Conservation (phyloP, 2,113 vertebrate genomes). For the Tragelaphus buxtoni region DNA sequence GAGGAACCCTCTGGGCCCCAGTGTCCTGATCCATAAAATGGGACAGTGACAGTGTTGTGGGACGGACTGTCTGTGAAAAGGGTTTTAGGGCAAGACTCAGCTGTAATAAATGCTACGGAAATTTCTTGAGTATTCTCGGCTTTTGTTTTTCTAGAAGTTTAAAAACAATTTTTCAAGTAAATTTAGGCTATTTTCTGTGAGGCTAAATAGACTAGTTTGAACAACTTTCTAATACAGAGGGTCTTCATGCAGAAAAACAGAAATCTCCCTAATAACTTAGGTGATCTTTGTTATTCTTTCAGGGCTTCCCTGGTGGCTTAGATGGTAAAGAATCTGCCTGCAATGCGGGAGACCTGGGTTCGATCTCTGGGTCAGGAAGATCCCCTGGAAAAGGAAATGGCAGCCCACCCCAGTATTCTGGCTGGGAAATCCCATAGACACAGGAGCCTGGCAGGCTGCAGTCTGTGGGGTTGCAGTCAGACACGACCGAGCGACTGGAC, state of each 20-base stretch:
- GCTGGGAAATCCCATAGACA: neutral
- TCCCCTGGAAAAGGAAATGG: neutral
- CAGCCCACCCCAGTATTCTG: neutral
- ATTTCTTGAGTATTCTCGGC: too few relatives aligned
- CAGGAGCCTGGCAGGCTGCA: fast-evolving
- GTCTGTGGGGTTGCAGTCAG: fast-evolving
- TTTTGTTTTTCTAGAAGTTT: neutral
- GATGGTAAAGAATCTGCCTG: neutral
- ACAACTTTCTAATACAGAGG: neutral
- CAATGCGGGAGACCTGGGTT: neutral
- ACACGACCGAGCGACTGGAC: fast-evolving
- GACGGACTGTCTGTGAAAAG: fast-evolving
- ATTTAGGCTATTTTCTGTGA: neutral
- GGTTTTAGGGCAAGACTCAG: fast-evolving
- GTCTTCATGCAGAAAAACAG: neutral
- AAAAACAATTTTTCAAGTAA: neutral
- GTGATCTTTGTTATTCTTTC: neutral
- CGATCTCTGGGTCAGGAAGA: neutral
- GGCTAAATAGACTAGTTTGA: neutral
- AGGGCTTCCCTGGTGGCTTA: neutral
- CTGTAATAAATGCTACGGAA: fast-evolving
- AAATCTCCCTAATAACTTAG: too few relatives aligned
- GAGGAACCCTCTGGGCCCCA: neutral
- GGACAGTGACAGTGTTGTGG: fast-evolving
- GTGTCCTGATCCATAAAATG: neutral